Base-by-base conservation (phyloP, 2,888 invertebrate genomes). In the Allolobophora icterica region DNA sequence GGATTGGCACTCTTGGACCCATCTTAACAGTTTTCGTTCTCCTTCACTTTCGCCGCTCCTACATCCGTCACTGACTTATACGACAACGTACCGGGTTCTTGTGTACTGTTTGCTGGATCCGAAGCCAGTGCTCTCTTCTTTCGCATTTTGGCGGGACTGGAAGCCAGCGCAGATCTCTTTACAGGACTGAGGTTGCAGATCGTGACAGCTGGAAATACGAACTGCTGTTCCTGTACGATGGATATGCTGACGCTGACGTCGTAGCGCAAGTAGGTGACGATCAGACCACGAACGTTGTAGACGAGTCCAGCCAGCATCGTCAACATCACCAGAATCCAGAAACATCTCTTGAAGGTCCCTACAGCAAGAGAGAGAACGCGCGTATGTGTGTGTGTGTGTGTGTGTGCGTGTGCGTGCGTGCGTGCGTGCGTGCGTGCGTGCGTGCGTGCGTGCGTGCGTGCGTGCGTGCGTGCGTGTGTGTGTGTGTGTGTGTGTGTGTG, bases 151-250 rank as follows among this genome's bases (percentile, higher is more conserved):
- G n/a, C n/a, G 30, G n/a, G 71, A 11, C n/a, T 71, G 71, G 71
- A 71, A 71, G 40, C 89, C 42, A 91, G 45, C 21, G 71, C 58
- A 33, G 92, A 92, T 35, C 87, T 90, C 71, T 83, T 90, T 21
- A 91, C 92, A 6, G 92, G 92, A 71, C 83, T 92, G 90, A 92
- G 89, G 90, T 92, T 92, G 89, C 91, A 92, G 71, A 92, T 30
- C 19, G 92, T 92, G 71, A 92, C 91, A 21, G 92, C 92, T 5
- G 92, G 92, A 89, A 92, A 92, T 24, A 71, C 89, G 83, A 91
- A 84, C 90, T 90, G 33, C 33, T 33, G 42, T 34, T 89, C 40
- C 34, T 89, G 90, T 15, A 89, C 19, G 52, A 91, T 30, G 42
- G 45, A 84, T 84, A 92, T 89, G 40, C 35, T 90, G 42, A 92